These are phyloP conservation scores for Lithophane leautieri DNA, from an alignment of 2,888 invertebrate species.

Conservation along the genomic window DNA sequence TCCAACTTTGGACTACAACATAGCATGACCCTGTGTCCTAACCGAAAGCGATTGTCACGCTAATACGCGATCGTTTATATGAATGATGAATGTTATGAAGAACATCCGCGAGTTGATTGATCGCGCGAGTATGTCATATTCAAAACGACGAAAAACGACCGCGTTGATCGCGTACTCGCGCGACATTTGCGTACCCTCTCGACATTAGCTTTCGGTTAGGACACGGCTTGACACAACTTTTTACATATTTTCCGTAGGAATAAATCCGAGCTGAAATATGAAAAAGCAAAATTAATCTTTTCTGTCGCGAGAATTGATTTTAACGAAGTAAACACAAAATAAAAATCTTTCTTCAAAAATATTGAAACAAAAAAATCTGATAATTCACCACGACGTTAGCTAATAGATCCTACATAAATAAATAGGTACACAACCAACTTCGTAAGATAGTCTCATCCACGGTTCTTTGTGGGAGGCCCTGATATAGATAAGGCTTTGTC, in stretches of 20 bases:
- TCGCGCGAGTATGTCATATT: not conserved
- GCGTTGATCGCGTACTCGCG: not conserved
- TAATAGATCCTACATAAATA: constrained; percentile 45
- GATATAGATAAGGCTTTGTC: constrained; percentile 74
- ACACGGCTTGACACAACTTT: not conserved
- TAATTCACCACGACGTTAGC: constrained; percentile 30
- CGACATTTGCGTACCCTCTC: not conserved
- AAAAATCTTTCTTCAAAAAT: not conserved
- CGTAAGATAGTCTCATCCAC: constrained; percentile 42
- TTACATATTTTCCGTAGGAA: not conserved
- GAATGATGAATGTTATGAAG: not conserved
- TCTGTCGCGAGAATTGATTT: not conserved
- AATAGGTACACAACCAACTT: constrained; percentile 38
- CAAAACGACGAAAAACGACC: not conserved
- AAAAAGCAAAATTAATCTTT: not conserved
- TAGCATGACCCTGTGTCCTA: not conserved
- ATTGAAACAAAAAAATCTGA: constrained; percentile 7
- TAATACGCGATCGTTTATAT: not conserved
- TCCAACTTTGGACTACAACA: not conserved
- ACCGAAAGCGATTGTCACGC: not conserved
- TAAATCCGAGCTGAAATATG: not conserved
- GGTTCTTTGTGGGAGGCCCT: constrained; percentile 56
- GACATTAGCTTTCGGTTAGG: not conserved
- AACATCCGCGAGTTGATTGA: not conserved
- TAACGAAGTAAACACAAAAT: not conserved